Conservation (phyloP, 2,888 invertebrate species). For the Dimorphilus gyrociliatus region DNA sequence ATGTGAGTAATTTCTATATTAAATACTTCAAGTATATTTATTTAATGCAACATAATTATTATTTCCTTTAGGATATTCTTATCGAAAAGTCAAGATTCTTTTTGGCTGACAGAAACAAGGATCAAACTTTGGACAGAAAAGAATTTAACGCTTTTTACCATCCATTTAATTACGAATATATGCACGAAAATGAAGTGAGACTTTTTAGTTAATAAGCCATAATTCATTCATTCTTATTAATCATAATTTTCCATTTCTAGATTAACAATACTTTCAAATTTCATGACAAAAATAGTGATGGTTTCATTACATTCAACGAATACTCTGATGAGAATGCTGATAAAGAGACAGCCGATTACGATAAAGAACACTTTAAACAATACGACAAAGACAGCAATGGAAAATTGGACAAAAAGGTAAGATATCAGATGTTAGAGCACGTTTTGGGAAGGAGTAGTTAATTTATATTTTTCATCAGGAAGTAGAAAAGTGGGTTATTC, state of each 20-base stretch:
- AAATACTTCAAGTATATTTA: too few species aligned
- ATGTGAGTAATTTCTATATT: too few species aligned
- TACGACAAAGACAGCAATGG: constrained; percentile 70
- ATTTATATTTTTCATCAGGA: too few species aligned
- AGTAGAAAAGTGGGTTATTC: constrained; percentile 44
- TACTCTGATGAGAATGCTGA: constrained; percentile 34
- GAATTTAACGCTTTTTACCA: constrained; percentile 80
- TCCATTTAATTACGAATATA: constrained; percentile 76
- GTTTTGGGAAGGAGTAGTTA: too few species aligned
- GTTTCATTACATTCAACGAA: constrained; percentile 65
- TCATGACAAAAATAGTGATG: constrained; percentile 70
- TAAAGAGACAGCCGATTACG: too few species aligned
- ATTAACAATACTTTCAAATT: constrained; percentile 55
- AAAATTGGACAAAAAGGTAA: constrained; percentile 49
- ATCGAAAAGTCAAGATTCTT: too few species aligned
- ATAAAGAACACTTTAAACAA: constrained; percentile 21
- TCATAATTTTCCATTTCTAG: too few species aligned
- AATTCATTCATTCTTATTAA: too few species aligned
- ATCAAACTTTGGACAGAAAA: constrained; percentile 53
- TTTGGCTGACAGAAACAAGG: constrained; percentile 67
- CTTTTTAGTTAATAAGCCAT: too few species aligned
- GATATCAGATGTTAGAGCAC: constrained; percentile 67
- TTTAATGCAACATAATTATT: too few species aligned
- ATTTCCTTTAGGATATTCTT: too few species aligned
- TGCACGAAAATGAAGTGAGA: constrained; percentile 44